Conservation (phyloP, 1,140 invertebrate species). For the Rhizoglyphus robini region DNA sequence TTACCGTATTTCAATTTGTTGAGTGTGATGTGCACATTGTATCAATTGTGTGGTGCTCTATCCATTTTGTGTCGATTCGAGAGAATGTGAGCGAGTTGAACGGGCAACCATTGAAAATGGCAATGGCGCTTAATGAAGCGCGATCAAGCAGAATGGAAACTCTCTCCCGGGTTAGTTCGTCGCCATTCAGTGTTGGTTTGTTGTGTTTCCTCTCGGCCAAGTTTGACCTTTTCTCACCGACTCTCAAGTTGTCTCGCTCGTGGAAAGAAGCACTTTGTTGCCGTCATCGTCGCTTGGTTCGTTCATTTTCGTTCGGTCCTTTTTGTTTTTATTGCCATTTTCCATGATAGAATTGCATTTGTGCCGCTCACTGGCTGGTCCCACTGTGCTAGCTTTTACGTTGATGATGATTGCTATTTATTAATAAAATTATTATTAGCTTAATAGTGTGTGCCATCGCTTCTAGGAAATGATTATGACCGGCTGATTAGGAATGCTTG, state of each 20-base stretch:
- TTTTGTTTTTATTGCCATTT: background rate
- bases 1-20: too few relatives aligned
- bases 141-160: slow-evolving; percentile 8
- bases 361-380: background rate
- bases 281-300: background rate
- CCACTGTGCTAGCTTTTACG: background rate
- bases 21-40: too few relatives aligned
- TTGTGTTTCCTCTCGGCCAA: background rate
- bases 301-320: too few relatives aligned
- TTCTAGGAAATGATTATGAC: background rate
- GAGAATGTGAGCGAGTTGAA: too few relatives aligned
- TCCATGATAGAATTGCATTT: background rate
- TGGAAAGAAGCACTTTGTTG: too few relatives aligned
- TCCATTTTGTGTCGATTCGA: too few relatives aligned
- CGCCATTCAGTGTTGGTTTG: too few relatives aligned
- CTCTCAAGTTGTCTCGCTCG: background rate
- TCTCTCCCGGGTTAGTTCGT: too few relatives aligned
- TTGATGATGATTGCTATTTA: background rate
- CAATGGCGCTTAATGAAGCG: slow-evolving; percentile 12
- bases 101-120: background rate
- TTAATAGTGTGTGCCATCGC: background rate
- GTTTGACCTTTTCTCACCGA: background rate
- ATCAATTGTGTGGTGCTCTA: too few relatives aligned
- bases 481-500: background rate
- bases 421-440: background rate